These are phyloP conservation scores for Palythoa heliodiscus DNA, from an alignment of 92 coral and sea anemone genomes.

Conservation along the genomic window DNA sequence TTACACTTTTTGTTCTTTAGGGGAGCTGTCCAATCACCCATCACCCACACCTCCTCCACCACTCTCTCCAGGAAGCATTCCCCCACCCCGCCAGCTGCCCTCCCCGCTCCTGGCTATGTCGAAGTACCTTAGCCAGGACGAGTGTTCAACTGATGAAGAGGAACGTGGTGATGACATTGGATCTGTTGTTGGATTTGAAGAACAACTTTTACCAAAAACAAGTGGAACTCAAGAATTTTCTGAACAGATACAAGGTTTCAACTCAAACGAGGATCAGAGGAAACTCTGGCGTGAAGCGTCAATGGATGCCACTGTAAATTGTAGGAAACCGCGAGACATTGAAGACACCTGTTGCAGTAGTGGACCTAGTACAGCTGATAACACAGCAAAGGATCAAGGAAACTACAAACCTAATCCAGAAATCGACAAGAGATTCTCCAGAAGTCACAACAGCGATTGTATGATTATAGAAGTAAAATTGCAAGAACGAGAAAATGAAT, in stretches of 20 bases:
- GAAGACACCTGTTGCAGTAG: not conserved
- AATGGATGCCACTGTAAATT: not conserved
- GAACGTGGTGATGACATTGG: conserved; percentile 21
- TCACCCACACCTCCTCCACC: conserved; percentile 72
- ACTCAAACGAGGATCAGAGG: not conserved
- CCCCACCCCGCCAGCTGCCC: conserved; percentile 61
- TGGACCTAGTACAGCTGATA: not conserved
- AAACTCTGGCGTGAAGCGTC: not conserved
- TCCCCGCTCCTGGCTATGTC: conserved; percentile 69
- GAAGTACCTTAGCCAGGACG: conserved; percentile 55
- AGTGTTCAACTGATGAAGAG: conserved; percentile 57
- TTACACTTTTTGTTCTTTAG: conserved; percentile 13
- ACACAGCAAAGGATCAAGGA: not conserved
- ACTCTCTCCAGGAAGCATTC: conserved; percentile 61
- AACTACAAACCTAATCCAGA: not conserved
- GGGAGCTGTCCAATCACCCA: conserved; percentile 20
- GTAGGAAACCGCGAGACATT: not conserved
- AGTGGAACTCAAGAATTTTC: not conserved
- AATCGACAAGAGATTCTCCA: not conserved
- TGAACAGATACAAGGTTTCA: not conserved
- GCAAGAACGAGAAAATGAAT: not conserved
- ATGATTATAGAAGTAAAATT: conserved; percentile 32
- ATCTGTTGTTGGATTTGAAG: not conserved
- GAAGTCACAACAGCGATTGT: not conserved
- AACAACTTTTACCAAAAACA: not conserved